A percentile compares a stretch with the other conserved stretches of the same genome.
These are phyloP conservation scores for Tridacna crocea DNA, from an alignment of 2,888 invertebrate species.

Conservation along the genomic window DNA sequence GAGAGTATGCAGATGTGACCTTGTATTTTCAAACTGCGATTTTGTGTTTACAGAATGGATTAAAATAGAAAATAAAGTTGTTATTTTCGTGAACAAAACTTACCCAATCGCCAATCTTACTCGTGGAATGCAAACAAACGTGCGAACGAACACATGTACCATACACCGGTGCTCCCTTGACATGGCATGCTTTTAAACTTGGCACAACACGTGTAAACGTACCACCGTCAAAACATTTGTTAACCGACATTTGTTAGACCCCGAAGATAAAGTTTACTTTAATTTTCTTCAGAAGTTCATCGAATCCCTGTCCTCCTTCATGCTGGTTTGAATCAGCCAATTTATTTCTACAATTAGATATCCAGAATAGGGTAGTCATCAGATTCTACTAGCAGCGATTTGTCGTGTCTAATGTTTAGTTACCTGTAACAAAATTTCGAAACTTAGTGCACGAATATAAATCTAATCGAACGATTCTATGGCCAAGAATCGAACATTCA, in stretches of 20 bases:
- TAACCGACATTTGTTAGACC: background rate
- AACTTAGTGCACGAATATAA: background rate
- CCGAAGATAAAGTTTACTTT: background rate
- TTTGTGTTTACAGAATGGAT: too few relatives aligned
- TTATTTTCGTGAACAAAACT: too few relatives aligned
- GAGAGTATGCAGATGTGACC: too few relatives aligned
- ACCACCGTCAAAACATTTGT: conserved; percentile 15
- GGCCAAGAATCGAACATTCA: too few relatives aligned
- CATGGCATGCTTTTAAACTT: background rate
- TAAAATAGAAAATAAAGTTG: too few relatives aligned
- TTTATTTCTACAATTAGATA: background rate
- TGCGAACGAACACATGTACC: too few relatives aligned
- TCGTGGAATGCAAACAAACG: too few relatives aligned
- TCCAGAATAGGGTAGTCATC: too few relatives aligned
- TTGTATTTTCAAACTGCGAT: too few relatives aligned
- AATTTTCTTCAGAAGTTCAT: background rate
- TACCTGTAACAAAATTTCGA: background rate
- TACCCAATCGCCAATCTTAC: too few relatives aligned
- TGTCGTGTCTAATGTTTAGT: background rate
- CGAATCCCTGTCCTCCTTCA: background rate
- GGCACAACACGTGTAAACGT: background rate
- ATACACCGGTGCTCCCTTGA: background rate
- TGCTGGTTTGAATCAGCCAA: background rate
- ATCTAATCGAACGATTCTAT: background rate
- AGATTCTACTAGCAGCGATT: background rate